Evolutionary conservation across 1,140 invertebrate species (phyloP).

Genomic region (Trichoplusia ni): DNA sequence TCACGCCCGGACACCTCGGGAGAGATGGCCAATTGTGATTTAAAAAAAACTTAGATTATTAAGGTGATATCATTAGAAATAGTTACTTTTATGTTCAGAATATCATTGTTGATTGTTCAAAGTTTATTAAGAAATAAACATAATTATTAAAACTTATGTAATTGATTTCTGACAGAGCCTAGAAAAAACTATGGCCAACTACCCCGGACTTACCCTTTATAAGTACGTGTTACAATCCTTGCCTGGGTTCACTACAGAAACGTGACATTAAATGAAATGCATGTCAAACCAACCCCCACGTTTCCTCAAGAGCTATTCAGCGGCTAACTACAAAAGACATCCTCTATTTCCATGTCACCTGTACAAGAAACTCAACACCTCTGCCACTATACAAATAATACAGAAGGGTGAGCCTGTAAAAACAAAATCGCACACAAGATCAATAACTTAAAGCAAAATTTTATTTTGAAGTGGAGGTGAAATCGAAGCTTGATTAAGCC

Average conservation of each 20-base stretch:
- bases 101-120: slow-evolving; percentile 3
- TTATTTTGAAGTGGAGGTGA: too few species aligned
- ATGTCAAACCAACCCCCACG: not conserved
- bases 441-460: too few species aligned
- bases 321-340: not conserved
- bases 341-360: slow-evolving; percentile 12
- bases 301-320: not conserved
- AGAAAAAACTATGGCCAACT: slow-evolving; percentile 22
- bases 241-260: too few species aligned
- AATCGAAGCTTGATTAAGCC: too few species aligned
- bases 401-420: not conserved
- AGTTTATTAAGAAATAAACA: slow-evolving; percentile 23
- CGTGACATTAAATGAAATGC: not conserved
- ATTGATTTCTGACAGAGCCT: slow-evolving; percentile 12
- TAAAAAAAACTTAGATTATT: too few species aligned
- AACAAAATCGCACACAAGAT: too few species aligned
- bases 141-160: not conserved
- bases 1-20: slow-evolving; percentile 3
- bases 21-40: slow-evolving; percentile 31
- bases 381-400: not conserved
- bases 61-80: too few species aligned
- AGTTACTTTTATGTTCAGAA: too few species aligned
- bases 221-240: too few species aligned
- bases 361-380: not conserved
- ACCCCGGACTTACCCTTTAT: slow-evolving; percentile 16